These are phyloP conservation scores for Zosterops hypoxanthus DNA, from an alignment of 2,113 vertebrate species.

Conservation along the genomic window DNA sequence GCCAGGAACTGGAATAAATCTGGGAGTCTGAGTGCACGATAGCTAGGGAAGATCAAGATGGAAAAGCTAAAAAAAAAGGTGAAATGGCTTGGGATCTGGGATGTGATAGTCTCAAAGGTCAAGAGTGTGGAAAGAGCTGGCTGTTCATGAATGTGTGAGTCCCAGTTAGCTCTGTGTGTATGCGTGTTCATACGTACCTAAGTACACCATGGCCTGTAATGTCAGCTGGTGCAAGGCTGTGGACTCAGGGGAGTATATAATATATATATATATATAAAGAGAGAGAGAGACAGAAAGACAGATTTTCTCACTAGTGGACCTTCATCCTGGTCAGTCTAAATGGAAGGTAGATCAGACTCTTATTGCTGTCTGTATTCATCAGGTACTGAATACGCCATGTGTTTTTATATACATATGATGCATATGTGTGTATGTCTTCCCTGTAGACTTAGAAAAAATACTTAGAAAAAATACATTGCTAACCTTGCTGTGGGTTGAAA, in stretches of 20 bases:
- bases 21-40: background rate
- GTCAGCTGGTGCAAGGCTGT: background rate
- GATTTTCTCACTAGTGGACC: too few species aligned
- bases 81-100: background rate
- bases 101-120: background rate
- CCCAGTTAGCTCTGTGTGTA: too few species aligned
- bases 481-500: background rate
- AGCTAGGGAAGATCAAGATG: background rate
- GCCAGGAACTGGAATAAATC: background rate
- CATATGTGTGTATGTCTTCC: background rate
- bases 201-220: background rate
- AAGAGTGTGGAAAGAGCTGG: background rate
- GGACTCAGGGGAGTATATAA: too few species aligned
- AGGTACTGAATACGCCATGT: background rate
- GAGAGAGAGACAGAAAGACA: too few species aligned
- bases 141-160: background rate
- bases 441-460: background rate
- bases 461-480: background rate
- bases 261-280: too few species aligned
- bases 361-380: background rate
- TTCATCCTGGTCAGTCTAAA: background rate
- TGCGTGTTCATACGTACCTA: rapidly evolving
- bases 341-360: background rate
- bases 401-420: background rate
- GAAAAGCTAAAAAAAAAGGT: background rate